A percentile compares a stretch with the other conserved stretches of the same genome.
These are phyloP conservation scores for Cinclus cinclus DNA, from an alignment of 2,113 vertebrate species.

Conservation along the genomic window DNA sequence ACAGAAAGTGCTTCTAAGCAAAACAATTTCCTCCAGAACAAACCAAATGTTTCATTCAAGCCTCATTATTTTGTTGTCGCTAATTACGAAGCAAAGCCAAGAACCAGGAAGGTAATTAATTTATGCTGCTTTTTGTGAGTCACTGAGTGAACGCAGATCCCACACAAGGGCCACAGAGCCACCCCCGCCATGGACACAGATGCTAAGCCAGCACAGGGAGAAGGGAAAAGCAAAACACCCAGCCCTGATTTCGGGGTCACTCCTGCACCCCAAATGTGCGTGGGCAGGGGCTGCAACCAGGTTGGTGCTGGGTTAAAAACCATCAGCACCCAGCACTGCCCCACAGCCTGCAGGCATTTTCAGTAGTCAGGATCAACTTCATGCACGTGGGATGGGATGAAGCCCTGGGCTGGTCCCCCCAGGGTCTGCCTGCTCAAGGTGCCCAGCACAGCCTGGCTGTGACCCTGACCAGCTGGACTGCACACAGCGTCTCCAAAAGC, in stretches of 20 bases:
- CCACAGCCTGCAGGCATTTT: not conserved
- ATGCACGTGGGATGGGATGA: rapidly evolving
- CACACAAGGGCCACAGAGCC: not conserved
- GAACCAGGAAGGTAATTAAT: conserved; percentile 31
- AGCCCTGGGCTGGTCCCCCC: not conserved
- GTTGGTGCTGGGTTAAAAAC: not conserved
- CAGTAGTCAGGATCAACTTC: rapidly evolving
- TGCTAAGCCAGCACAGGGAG: not conserved
- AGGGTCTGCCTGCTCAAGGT: not conserved
- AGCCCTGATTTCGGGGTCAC: not conserved
- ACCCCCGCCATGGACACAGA: rapidly evolving
- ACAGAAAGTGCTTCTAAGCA: conserved; percentile 4
- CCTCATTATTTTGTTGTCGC: not conserved
- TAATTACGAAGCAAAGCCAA: conserved; percentile 1
- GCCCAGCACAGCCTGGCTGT: not conserved
- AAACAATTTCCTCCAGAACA: conserved; percentile 7
- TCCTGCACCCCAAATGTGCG: not conserved
- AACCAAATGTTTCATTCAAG: conserved; percentile 16
- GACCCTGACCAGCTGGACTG: not conserved
- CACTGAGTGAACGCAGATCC: not conserved
- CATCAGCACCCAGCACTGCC: not conserved
- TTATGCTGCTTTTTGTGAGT: conserved; percentile 16
- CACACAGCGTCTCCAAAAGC: rapidly evolving
- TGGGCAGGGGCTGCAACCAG: not conserved
- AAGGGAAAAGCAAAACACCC: not conserved